phyloP scores from a whole-genome alignment of 1,140 invertebrate species.

The Diorhabda sublineata region DNA sequence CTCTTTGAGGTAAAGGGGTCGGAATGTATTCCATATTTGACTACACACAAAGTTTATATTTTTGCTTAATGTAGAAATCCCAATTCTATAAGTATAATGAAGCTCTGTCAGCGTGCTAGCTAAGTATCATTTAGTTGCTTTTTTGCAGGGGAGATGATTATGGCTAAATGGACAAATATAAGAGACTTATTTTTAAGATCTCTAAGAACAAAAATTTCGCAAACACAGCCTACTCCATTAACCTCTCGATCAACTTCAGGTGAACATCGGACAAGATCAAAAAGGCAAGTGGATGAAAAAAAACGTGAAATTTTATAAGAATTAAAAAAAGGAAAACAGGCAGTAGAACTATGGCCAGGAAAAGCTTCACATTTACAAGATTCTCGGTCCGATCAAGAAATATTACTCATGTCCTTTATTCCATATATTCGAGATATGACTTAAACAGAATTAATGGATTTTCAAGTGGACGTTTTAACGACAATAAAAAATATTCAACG shows the following conservation, averaged over 20 bases:
- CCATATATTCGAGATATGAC: conserved; percentile 20
- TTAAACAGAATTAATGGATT: conserved; percentile 22
- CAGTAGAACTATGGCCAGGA: background rate
- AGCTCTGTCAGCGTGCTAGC: conserved; percentile 37
- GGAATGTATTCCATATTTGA: conserved; percentile 36
- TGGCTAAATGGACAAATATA: no score
- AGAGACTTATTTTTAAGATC: no score
- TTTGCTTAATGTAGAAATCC: conserved; percentile 34
- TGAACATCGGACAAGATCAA: conserved; percentile 11
- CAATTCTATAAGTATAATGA: conserved; percentile 41
- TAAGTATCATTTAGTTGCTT: no score
- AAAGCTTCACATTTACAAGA: background rate
- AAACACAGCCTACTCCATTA: conserved; percentile 3
- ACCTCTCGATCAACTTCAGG: conserved; percentile 9
- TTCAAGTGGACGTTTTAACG: conserved; percentile 20
- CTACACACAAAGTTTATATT: conserved; percentile 38
- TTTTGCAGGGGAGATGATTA: background rate
- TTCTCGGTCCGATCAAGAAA: conserved; percentile 16
- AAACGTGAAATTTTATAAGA: conserved; percentile 25
- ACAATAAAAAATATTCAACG: conserved; percentile 13
- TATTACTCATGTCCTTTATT: conserved; percentile 19
- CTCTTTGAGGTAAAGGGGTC: conserved; percentile 29
- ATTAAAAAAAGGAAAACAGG: conserved; percentile 19
- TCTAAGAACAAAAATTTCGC: background rate
- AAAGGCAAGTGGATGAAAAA: conserved; percentile 18